Base-by-base conservation (phyloP, 30 jellyfish, hydroid and myxozoan species). In the Pseudorhiza aurosa region DNA sequence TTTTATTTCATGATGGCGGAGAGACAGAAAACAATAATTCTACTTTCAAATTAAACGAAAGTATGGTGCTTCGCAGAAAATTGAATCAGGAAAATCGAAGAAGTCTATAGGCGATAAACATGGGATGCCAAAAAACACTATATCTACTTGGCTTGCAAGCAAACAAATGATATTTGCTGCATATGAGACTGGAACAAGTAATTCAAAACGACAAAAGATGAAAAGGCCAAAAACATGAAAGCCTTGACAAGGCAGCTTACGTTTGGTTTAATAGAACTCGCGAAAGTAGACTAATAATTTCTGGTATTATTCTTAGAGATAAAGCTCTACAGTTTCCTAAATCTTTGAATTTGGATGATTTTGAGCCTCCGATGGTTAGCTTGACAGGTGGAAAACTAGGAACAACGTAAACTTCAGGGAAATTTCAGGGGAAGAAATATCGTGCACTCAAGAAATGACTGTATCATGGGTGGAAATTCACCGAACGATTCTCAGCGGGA, bases 221-320 rank as follows among this genome's bases (percentile, higher is more conserved):
- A 69, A 26, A 10, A 8, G 26, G 37, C 75, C 44, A 6, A 69
- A 7, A 69, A 69, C 83, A 27, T 24, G 83, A 69, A 18, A 9
- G 8, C 14, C 7, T 47, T 19, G 87, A 73, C 43, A 73, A 73
- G 50, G 87, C 87, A 4, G 58, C 50, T 35, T 73, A 26, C 39
- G 50, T 24, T 1, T 73, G 87, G 82, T 73, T 73, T 22, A 37
- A 26, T 60, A 73, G 45, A 26, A 75, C 82, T 24, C 59, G 82
- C 18, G 87, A 49, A 73, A 8, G 83, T 36, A 73, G 50, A 18
- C 85, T 73, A 47, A 84, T 83, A 37, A 47, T 73, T 73, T 11
- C 81, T 14, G 87, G 83, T 18, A 8, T 36, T 27, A 73, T 73
- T 17, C 65, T 73, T 56, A 26, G 12, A 12, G 12, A 39, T 12